Base-by-base conservation (phyloP, 2,888 invertebrate genomes). In the Seira ritae region DNA sequence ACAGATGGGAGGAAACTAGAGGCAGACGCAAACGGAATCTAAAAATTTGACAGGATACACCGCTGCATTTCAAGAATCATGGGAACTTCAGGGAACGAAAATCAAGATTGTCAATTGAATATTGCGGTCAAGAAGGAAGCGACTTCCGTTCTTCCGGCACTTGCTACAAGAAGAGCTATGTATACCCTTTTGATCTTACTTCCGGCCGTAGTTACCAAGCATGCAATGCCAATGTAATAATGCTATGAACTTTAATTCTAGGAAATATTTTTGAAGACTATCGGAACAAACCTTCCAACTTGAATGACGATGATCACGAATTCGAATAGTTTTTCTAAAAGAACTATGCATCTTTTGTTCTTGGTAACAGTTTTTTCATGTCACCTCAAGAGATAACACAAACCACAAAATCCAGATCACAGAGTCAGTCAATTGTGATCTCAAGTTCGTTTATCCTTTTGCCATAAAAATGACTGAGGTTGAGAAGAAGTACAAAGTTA, bases 121-220 rank as follows among this genome's bases (percentile, higher is more conserved):
- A 50, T 50, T 50, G 3, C 3, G 50, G 6, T 3, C 15, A n/a
- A n/a, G 50, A 50, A 12, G 50, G 6, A 50, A 50, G 12, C 50
- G 17, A 50, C 50, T 50, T 50, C 50, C 50, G 50, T 50, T 15
- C 50, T 50, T 50, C 50, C 50, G 50, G 50, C 50, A 50, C 50
- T 50, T 50, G 50, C 50, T 50, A 50, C 17, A 50, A 50, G 50
- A n/a, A n/a, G 15, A 50, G 17, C 12, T 15, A 50, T 50, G 12
- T 15, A 42, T 42, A 42, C 50, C 50, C 50, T 50, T 50, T 50
- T 50, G 50, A 50, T 50, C 15, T 15, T 2, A 50, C 50, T 50
- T 50, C 50, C 50, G 50, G 50, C n/a, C n/a, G n/a, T n/a, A n/a
- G n/a, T 50, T 50, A 50, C 50, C 3, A 8, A 50, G 12, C 17